phyloP scores from a whole-genome alignment of 2,797 vertebrate species.

The Morus bassanus region DNA sequence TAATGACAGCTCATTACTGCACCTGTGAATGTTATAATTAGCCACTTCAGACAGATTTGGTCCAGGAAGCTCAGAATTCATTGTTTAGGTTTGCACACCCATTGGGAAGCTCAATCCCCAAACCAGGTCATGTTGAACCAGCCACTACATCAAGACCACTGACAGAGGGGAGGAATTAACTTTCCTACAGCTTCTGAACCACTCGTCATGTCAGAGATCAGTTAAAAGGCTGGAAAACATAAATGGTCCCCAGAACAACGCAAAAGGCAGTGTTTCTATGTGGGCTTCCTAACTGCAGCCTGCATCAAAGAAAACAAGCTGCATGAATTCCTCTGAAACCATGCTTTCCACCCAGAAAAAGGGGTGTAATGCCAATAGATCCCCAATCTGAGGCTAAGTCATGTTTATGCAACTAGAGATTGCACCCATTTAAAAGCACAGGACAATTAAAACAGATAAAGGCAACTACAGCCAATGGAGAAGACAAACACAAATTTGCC shows the following conservation, averaged over 20 bases:
- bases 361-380: background rate
- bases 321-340: background rate
- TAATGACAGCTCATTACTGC: constrained; percentile 57
- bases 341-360: background rate
- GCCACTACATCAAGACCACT: background rate
- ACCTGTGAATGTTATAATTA: constrained; percentile 57
- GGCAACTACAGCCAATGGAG: background rate
- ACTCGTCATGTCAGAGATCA: background rate
- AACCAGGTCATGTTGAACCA: constrained; percentile 19
- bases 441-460: background rate
- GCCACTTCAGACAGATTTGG: constrained; percentile 5
- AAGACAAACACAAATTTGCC: background rate
- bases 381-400: background rate
- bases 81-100: constrained; percentile 5
- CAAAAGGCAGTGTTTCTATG: background rate
- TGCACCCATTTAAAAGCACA: background rate
- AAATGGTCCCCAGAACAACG: background rate
- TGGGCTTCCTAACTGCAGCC: background rate
- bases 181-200: background rate
- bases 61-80: constrained; percentile 32
- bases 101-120: background rate
- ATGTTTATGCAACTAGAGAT: background rate
- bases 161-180: background rate
- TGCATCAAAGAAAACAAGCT: background rate
- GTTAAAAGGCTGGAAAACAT: background rate